Base-by-base conservation (phyloP, 1,140 invertebrate genomes). In the Tetranychus urticae region DNA sequence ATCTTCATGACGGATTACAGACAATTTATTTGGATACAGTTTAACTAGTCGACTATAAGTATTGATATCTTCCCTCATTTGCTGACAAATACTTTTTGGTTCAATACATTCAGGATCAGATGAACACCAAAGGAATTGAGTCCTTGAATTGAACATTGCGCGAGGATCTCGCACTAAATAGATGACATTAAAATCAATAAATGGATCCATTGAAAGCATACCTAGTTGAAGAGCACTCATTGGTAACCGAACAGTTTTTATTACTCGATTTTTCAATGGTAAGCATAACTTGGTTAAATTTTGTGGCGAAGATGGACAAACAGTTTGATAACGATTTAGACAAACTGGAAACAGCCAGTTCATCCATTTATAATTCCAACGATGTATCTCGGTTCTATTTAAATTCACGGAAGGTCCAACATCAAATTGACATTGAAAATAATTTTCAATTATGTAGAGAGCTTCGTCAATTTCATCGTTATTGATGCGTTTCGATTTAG, bases 91-190 rank as follows among this genome's bases (percentile, higher is more conserved):
- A 1, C 7, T 52, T 31, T 42, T 10, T 6, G 5, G 10, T 8
- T 52, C 50, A n/a, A n/a, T 52, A 6, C 50, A 52, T 12, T 12
- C 2, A 2, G 50, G 85, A 62, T 81, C 77, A n/a, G 79, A 83
- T 10, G 5, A 6, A 69, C 87, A 91, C 83, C 87, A 90, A 56
- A 80, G 78, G 3, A 86, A 77, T 70, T 88, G 85, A 62, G 81
- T 81, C 48, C 88, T 75, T 0, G 86, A 89, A 70, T 88, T 86
- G 69, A 89, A 75, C 54, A 83, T 86, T n/a, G 85, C 87, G 50
- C 87, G 75, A 10, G 87, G 88, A 74, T 90, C 88, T 54, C 87
- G 76, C 47, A 88, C 79, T 63, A 90, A 71, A 13, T 87, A 73
- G 60, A 90, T 71, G 59, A 90, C 77, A 1, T 52, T 52, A 7